Conservation (phyloP, 2,797 vertebrate genomes). For the Sphenodon punctatus region DNA sequence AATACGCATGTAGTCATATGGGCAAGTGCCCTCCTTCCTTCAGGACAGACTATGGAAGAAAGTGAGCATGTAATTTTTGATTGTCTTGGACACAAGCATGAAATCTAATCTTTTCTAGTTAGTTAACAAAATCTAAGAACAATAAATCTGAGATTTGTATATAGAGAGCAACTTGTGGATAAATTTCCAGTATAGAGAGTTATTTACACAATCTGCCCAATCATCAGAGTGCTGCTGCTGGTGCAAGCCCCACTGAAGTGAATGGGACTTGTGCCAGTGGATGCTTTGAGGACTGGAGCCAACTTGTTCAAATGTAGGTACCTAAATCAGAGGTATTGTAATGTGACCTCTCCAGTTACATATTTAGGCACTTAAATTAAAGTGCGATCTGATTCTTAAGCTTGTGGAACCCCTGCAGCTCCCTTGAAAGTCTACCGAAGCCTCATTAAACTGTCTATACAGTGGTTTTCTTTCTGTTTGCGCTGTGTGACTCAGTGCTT, state of each 20-base stretch:
- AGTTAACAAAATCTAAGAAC: background rate
- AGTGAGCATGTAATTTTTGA: background rate
- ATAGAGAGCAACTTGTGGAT: background rate
- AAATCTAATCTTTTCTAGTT: background rate
- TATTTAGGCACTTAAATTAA: background rate
- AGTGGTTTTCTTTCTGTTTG: background rate
- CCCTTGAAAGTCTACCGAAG: background rate
- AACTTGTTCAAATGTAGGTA: background rate
- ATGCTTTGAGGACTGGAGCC: no score
- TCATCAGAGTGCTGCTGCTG: no score
- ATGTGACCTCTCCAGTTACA: background rate
- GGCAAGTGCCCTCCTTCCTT: no score
- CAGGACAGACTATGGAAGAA: background rate
- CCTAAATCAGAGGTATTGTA: background rate
- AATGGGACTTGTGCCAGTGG: no score
- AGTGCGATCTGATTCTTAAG: background rate
- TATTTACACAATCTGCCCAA: no score
- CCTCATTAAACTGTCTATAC: background rate
- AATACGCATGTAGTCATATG: conserved; percentile 21
- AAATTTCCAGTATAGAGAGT: background rate
- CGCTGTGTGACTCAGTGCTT: background rate
- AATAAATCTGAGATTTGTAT: background rate
- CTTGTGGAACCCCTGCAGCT: background rate
- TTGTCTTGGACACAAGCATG: background rate
- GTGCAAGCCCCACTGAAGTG: no score